Evolutionary conservation across 2,113 vertebrate genomes (phyloP).

Genomic region (Cynopterus brachyotis): DNA sequence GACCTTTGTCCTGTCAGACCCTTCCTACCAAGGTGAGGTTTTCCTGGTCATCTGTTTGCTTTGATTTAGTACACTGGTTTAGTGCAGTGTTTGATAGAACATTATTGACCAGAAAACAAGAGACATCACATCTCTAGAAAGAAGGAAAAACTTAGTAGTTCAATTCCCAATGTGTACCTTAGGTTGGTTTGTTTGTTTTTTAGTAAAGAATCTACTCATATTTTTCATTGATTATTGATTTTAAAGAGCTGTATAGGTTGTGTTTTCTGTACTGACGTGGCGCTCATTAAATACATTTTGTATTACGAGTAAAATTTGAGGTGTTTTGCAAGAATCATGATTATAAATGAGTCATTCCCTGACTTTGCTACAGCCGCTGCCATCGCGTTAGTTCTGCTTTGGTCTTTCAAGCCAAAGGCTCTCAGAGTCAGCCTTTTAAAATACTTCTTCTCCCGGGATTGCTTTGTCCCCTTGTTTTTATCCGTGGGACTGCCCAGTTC

Average conservation of each 20-base stretch:
- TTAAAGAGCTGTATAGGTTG: neutral
- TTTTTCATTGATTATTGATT: neutral
- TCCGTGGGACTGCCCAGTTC: neutral
- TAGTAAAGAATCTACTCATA: slow-evolving; percentile 17
- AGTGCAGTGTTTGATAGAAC: neutral
- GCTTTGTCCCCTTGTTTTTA: neutral
- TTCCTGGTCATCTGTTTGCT: neutral
- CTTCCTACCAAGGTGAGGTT: neutral
- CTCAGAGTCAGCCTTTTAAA: neutral
- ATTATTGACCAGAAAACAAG: neutral
- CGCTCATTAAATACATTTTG: neutral
- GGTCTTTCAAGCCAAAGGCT: neutral
- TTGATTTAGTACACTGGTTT: neutral
- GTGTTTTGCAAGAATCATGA: slow-evolving; percentile 23
- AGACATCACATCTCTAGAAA: neutral
- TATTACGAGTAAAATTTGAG: slow-evolving; percentile 31
- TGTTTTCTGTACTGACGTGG: neutral
- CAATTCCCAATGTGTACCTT: neutral
- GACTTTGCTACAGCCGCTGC: neutral
- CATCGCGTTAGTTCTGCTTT: neutral
- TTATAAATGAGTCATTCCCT: neutral
- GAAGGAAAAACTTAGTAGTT: neutral
- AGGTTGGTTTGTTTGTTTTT: slow-evolving; percentile 39
- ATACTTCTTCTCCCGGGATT: too few species aligned
- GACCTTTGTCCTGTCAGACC: neutral